Percentiles rank a stretch among this genome's conserved stretches.
These are phyloP conservation scores for Heliconius himera DNA, from an alignment of 1,140 invertebrate genomes.

Conservation along the genomic window DNA sequence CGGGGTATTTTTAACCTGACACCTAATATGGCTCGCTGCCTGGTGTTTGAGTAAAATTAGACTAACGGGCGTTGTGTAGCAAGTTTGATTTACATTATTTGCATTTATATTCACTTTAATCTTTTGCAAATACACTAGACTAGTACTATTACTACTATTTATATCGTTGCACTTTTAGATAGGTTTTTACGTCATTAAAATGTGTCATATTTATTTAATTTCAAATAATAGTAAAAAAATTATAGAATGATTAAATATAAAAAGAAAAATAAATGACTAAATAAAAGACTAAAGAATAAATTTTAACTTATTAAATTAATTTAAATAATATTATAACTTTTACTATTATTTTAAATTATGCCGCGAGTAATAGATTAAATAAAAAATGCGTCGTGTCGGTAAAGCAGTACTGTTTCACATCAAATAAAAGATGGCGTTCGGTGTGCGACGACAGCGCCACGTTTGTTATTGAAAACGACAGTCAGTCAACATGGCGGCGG, in stretches of 20 bases:
- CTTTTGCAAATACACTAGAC: neutral
- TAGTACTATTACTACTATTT: too few relatives aligned
- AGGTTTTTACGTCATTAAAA: too few relatives aligned
- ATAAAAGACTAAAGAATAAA: too few relatives aligned
- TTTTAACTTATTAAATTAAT: neutral
- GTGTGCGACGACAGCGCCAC: constrained; percentile 72
- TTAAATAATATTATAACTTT: neutral
- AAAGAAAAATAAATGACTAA: too few relatives aligned
- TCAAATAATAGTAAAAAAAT: too few relatives aligned
- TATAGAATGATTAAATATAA: too few relatives aligned
- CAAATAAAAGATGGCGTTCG: constrained; percentile 64
- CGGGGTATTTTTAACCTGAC: constrained; percentile 69
- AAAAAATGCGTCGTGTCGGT: constrained; percentile 49
- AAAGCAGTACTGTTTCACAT: constrained; percentile 58
- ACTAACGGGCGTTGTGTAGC: constrained; percentile 33
- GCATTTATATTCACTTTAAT: neutral
- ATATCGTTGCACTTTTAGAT: too few relatives aligned
- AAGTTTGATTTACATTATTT: neutral
- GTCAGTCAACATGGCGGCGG: constrained; percentile 80
- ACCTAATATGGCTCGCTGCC: constrained; percentile 78
- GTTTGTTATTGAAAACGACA: constrained; percentile 60
- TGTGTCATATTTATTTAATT: too few relatives aligned
- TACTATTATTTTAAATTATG: constrained; percentile 47
- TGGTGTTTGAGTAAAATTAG: constrained; percentile 75
- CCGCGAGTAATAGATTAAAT: constrained; percentile 40